Percentiles rank a stretch among this genome's conserved stretches.
Evolutionary conservation across 2,888 invertebrate species (phyloP).

Genomic region (Sturmia bella): DNA sequence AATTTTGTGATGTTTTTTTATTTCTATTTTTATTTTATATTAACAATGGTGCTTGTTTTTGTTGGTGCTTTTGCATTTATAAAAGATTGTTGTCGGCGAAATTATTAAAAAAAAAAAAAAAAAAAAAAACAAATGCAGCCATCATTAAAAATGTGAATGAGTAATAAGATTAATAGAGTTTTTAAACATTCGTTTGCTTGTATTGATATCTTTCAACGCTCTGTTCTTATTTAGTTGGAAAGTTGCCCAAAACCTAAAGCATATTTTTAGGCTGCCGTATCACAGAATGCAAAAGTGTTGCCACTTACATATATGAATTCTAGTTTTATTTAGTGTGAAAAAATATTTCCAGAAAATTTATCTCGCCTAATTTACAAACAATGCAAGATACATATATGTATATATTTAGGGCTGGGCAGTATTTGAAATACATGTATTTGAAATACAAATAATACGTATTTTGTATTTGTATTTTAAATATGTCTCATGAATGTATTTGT

Average conservation of each 20-base stretch:
- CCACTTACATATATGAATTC: no score
- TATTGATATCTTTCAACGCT: background rate
- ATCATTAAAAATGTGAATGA: conserved; percentile 12
- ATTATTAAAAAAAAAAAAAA: no score
- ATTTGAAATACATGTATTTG: no score
- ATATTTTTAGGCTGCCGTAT: conserved; percentile 55
- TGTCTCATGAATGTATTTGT: no score
- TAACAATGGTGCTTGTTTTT: conserved; percentile 4
- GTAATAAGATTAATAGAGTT: background rate
- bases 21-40: conserved; percentile 10
- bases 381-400: no score
- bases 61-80: conserved; percentile 4
- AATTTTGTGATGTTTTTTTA: conserved; percentile 4
- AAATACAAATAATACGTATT: no score
- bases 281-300: background rate
- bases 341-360: no score
- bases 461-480: no score
- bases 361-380: no score
- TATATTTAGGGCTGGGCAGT: no score
- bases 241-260: conserved; percentile 1
- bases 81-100: conserved; percentile 30
- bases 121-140: background rate
- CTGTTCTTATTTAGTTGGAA: background rate
- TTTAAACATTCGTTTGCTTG: background rate
- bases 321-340: no score